Evolutionary conservation across 2,113 vertebrate genomes (phyloP).

Genomic region (Macquaria ambigua): DNA sequence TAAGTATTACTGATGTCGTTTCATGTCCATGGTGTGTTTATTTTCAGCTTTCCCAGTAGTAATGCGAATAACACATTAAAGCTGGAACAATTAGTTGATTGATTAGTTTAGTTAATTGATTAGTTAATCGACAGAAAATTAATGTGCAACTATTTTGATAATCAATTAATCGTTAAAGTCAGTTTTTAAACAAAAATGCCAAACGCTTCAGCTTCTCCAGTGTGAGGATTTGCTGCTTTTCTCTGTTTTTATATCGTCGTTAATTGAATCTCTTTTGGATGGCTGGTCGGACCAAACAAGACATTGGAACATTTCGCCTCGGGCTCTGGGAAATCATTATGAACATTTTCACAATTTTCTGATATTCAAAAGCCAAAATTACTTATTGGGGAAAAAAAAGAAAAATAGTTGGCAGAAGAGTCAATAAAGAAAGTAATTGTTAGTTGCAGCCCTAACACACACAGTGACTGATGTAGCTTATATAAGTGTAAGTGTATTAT

Average conservation of each 20-base stretch:
- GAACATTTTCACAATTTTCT: background rate
- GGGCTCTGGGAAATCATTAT: background rate
- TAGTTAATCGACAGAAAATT: no score
- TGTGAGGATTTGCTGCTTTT: background rate
- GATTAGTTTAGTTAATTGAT: background rate
- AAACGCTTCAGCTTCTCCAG: background rate
- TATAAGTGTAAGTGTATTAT: background rate
- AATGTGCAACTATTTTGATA: no score
- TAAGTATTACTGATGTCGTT: background rate
- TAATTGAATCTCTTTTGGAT: background rate
- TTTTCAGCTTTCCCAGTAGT: background rate
- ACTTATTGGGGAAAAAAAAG: background rate
- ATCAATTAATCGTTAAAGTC: no score
- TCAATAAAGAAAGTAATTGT: background rate
- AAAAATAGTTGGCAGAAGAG: no score
- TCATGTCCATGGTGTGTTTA: background rate
- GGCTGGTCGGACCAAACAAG: background rate
- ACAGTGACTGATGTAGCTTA: background rate
- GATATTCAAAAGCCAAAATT: background rate
- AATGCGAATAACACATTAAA: background rate
- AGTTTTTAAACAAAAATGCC: no score
- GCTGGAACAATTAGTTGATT: no score
- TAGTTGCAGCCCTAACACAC: background rate
- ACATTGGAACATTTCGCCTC: background rate
- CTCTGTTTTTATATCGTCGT: background rate